Base-by-base conservation (phyloP, 2,888 invertebrate genomes). In the Chrysolina oricalcia region DNA sequence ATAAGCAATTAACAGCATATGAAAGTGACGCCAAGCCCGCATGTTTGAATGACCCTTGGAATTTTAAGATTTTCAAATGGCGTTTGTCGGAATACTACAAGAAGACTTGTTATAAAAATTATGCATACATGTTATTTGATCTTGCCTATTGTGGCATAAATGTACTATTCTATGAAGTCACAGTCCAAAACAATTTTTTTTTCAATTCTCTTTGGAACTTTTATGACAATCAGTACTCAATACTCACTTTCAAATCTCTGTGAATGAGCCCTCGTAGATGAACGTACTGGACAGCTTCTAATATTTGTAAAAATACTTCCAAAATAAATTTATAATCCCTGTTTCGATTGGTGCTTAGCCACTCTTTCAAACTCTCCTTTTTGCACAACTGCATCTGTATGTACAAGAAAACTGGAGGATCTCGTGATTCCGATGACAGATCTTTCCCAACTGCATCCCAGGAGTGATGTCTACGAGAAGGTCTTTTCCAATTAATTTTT, bases 361-460 rank as follows among this genome's bases (percentile, higher is more conserved):
- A 99, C 84, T 98, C 97, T 85, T 95, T 94, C 50, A 99, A 90
- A 79, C 96, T 98, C 84, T 96, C 94, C 84, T 94, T 93, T 70
- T 93, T 93, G 85, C 98, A 99, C 77, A 99, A 89, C 89, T 99
- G 98, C 98, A 99, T 99, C 90, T 99, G 98, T 87, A 99, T 99
- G 87, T 97, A 98, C 17, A 99, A 91, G 88, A 94, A 97, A 86
- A 94, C 92, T 35, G 84, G 85, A 11, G 84, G 80, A 48, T 78
- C 74, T 15, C 69, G 73, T 64, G 53, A 68, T 72, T 74, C 66
- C 23, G 70, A 73, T 21, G 17, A 46, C 11, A 80, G 46, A 23
- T 81, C 82, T 66, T 77, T 84, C 40, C 82, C 83, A 15, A 83
- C 74, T 64, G 87, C 74, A 70, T 89, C 88, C 78, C 89, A 84